Conservation (phyloP, 2,113 vertebrate species). For the Rhabdomys dilectus region DNA sequence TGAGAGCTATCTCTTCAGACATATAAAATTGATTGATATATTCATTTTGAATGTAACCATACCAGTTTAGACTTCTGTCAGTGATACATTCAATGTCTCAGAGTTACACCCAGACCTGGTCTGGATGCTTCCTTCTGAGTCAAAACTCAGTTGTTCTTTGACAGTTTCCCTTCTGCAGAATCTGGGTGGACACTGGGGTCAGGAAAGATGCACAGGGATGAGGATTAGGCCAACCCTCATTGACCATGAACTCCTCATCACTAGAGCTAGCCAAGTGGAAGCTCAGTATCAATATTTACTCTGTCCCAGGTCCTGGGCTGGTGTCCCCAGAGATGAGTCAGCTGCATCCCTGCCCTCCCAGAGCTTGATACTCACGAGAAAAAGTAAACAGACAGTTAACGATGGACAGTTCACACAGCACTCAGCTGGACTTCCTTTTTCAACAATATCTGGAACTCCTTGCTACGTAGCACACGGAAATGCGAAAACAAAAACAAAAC, state of each 20-base stretch:
- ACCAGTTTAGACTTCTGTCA: neutral
- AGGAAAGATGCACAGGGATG: neutral
- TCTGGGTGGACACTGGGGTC: neutral
- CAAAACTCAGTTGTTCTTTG: neutral
- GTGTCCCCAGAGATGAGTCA: constrained; percentile 61
- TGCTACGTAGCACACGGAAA: constrained; percentile 33
- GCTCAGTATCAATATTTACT: neutral
- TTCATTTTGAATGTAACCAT: neutral
- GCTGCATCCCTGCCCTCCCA: constrained; percentile 36
- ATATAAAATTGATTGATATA: neutral
- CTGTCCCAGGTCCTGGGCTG: neutral
- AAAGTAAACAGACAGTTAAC: constrained; percentile 68
- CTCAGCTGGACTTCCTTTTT: constrained; percentile 75
- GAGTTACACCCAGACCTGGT: neutral
- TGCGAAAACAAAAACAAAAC: constrained; percentile 61
- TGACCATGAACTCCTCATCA: neutral
- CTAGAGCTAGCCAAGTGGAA: neutral
- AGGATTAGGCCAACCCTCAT: neutral
- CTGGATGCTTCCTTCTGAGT: neutral
- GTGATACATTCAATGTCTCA: neutral
- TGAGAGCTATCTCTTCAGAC: neutral
- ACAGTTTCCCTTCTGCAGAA: neutral
- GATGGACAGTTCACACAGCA: neutral
- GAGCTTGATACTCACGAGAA: constrained; percentile 33
- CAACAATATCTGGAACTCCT: constrained; percentile 66